These are phyloP conservation scores for Castor canadensis DNA, from an alignment of 2,113 vertebrate genomes.

Conservation along the genomic window DNA sequence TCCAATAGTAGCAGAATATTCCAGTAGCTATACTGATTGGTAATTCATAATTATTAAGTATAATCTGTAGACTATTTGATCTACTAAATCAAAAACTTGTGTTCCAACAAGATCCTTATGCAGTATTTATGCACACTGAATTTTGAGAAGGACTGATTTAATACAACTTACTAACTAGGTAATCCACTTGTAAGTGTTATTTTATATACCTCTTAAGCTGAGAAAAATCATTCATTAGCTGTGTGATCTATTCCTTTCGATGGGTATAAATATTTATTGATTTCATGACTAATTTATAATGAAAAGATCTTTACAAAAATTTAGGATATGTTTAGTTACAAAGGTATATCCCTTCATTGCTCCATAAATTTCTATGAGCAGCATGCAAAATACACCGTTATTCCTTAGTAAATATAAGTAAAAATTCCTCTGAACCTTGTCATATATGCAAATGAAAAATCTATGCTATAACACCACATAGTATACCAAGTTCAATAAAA, in stretches of 20 bases:
- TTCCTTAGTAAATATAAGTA: slow-evolving; percentile 31
- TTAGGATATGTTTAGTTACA: slow-evolving; percentile 27
- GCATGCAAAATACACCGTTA: slow-evolving; percentile 4
- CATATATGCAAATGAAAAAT: slow-evolving; percentile 48
- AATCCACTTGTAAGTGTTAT: slow-evolving; percentile 8
- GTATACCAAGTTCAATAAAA: slow-evolving; percentile 10
- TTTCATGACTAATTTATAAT: slow-evolving; percentile 24
- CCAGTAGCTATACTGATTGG: neutral
- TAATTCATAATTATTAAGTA: slow-evolving; percentile 37
- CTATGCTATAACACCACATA: slow-evolving; percentile 6
- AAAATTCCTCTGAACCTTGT: slow-evolving; percentile 44
- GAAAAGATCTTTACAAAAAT: slow-evolving; percentile 41
- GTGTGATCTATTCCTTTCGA: neutral
- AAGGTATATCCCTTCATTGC: slow-evolving; percentile 26
- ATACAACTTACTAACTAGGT: slow-evolving; percentile 23
- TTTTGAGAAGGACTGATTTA: slow-evolving; percentile 43
- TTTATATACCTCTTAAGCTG: slow-evolving; percentile 23
- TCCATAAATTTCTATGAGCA: slow-evolving; percentile 32
- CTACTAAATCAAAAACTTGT: slow-evolving; percentile 39
- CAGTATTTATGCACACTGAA: neutral
- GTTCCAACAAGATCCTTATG: neutral
- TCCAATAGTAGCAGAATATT: slow-evolving; percentile 1
- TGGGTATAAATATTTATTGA: slow-evolving; percentile 1
- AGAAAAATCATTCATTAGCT: slow-evolving; percentile 17
- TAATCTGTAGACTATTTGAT: neutral